These are phyloP conservation scores for Propithecus coquereli DNA, from an alignment of 2,113 vertebrate genomes.

Conservation along the genomic window DNA sequence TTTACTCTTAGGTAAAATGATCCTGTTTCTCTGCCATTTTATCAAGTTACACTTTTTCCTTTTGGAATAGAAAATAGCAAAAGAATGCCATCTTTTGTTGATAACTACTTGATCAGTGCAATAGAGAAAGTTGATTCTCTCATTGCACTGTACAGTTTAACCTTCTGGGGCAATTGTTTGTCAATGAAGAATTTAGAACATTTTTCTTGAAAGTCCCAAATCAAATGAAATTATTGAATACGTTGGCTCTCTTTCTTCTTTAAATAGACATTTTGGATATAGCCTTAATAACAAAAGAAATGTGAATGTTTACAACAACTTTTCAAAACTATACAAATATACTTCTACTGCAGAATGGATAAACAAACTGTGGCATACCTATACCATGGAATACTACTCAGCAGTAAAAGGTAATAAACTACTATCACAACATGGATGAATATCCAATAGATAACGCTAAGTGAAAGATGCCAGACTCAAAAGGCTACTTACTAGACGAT, in stretches of 20 bases:
- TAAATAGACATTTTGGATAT: background rate
- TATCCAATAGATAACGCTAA: no score
- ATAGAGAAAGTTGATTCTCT: background rate
- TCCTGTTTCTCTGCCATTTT: background rate
- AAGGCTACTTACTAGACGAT: background rate
- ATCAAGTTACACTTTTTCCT: background rate
- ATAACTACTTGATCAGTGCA: background rate
- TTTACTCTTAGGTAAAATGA: background rate
- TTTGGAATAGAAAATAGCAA: background rate
- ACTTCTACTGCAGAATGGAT: background rate
- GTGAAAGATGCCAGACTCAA: background rate
- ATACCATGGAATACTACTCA: background rate
- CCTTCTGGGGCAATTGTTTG: background rate
- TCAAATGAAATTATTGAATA: background rate
- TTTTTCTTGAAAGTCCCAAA: constrained; percentile 20
- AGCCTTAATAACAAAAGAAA: background rate
- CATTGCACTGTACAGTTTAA: background rate
- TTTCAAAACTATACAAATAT: background rate
- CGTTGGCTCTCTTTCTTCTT: background rate
- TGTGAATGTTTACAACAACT: background rate
- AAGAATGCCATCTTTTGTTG: background rate
- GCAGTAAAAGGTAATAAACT: background rate
- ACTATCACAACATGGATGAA: background rate
- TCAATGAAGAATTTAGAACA: background rate
- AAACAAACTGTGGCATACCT: background rate